Evolutionary conservation across 2,888 invertebrate species (phyloP).

Genomic region (Saturnia japonica): DNA sequence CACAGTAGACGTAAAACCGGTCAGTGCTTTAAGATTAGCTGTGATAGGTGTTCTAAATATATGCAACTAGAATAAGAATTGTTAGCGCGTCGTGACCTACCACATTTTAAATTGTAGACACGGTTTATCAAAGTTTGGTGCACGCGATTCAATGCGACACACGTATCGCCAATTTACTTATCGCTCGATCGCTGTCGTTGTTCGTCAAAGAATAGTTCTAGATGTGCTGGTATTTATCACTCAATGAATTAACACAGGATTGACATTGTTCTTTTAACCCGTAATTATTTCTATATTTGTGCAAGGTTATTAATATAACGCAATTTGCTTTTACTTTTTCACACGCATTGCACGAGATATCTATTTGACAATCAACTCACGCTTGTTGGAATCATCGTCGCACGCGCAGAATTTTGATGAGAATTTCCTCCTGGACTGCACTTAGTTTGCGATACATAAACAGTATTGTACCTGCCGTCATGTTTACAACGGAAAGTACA

Average conservation of each 20-base stretch:
- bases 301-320: slow-evolving; percentile 25
- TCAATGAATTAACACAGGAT: slow-evolving; percentile 17
- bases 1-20: slow-evolving; percentile 56
- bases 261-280: slow-evolving; percentile 5
- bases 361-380: slow-evolving; percentile 68
- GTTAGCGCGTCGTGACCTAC: slow-evolving; percentile 59
- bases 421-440: slow-evolving; percentile 73
- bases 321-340: slow-evolving; percentile 71
- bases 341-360: slow-evolving; percentile 72
- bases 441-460: slow-evolving; percentile 65
- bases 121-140: slow-evolving; percentile 54
- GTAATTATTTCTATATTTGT: slow-evolving; percentile 5
- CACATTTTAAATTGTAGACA: slow-evolving; percentile 61
- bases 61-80: slow-evolving; percentile 14
- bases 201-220: slow-evolving; percentile 24
- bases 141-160: slow-evolving; percentile 61
- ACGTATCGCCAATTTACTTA: slow-evolving; percentile 70
- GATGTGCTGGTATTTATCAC: slow-evolving; percentile 15
- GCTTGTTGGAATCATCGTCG: slow-evolving; percentile 73
- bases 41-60: slow-evolving; percentile 19
- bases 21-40: slow-evolving; percentile 12
- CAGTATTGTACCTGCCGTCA: slow-evolving; percentile 68
- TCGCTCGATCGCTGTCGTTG: slow-evolving; percentile 36
- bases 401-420: slow-evolving; percentile 76
- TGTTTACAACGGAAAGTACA: slow-evolving; percentile 78